A percentile compares a stretch with the other conserved stretches of the same genome.
These are phyloP conservation scores for Ariopsis seemanni DNA, from an alignment of 2,113 vertebrate species.

Conservation along the genomic window DNA sequence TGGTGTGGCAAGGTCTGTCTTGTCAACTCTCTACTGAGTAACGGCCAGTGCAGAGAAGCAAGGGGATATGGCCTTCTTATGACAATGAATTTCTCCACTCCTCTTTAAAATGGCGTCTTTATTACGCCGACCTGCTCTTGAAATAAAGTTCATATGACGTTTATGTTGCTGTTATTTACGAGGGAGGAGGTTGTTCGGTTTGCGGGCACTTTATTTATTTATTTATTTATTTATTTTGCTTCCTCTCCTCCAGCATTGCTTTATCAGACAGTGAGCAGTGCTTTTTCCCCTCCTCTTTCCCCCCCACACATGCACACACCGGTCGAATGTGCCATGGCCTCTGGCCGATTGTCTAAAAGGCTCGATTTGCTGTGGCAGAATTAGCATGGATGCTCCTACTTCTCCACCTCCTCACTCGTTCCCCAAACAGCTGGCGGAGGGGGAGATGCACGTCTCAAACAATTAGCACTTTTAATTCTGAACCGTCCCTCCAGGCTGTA, in stretches of 20 bases:
- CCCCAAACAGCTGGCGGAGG: conserved; percentile 58
- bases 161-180: conserved; percentile 83
- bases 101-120: conserved; percentile 76
- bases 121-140: conserved; percentile 72
- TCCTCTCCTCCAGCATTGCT: conserved; percentile 61
- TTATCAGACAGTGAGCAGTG: conserved; percentile 65
- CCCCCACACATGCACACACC: conserved; percentile 27
- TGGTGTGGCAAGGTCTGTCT: conserved; percentile 57
- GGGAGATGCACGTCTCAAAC: conserved; percentile 58
- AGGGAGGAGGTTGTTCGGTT: conserved; percentile 70
- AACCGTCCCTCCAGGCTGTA: conserved; percentile 62
- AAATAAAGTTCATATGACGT: conserved; percentile 79
- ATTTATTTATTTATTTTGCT: conserved; percentile 46
- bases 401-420: conserved; percentile 48
- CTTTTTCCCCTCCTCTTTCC: conserved; percentile 61
- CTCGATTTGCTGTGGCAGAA: conserved; percentile 58
- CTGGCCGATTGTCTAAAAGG: conserved; percentile 66
- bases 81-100: conserved; percentile 70
- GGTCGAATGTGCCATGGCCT: conserved; percentile 61
- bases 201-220: conserved; percentile 59
- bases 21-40: conserved; percentile 66
- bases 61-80: conserved; percentile 64
- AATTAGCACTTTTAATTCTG: conserved; percentile 65
- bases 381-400: conserved; percentile 55
- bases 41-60: conserved; percentile 52